These are phyloP conservation scores for Proisotoma minuta DNA, from an alignment of 2,888 invertebrate genomes.

Conservation along the genomic window DNA sequence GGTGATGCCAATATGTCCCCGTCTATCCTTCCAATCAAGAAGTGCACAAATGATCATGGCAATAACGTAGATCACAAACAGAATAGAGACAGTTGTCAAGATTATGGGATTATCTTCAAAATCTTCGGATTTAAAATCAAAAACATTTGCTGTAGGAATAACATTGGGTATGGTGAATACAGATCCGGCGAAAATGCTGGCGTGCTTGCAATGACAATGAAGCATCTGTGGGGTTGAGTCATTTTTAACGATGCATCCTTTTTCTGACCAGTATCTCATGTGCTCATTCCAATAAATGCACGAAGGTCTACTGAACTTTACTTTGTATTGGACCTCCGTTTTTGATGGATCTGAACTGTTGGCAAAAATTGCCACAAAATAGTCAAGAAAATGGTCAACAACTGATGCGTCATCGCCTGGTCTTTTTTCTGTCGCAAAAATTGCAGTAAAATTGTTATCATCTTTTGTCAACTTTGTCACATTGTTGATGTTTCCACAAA, in stretches of 20 bases:
- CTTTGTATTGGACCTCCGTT: slow-evolving; percentile 1
- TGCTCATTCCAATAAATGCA: slow-evolving; percentile 33
- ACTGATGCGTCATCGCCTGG: not conserved
- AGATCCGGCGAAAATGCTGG: slow-evolving; percentile 33
- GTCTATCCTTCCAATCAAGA: slow-evolving; percentile 23
- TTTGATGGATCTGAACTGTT: not conserved
- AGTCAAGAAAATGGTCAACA: slow-evolving; percentile 23
- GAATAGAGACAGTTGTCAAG: slow-evolving; percentile 20
- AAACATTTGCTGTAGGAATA: slow-evolving; percentile 14
- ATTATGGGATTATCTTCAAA: slow-evolving; percentile 33
- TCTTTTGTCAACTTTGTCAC: not conserved
- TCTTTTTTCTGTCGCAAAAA: slow-evolving; percentile 1
- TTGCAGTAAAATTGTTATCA: not conserved
- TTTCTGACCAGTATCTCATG: slow-evolving; percentile 28
- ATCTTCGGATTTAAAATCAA: slow-evolving; percentile 24
- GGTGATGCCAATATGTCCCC: slow-evolving; percentile 29
- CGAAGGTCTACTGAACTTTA: slow-evolving; percentile 19
- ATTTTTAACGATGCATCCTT: slow-evolving; percentile 23
- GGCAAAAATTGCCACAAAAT: slow-evolving; percentile 26
- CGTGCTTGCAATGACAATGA: slow-evolving; percentile 34
- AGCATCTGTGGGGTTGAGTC: not conserved
- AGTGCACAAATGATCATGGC: slow-evolving; percentile 18
- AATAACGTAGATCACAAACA: slow-evolving; percentile 28
- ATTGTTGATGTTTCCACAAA: not conserved
- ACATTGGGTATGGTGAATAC: slow-evolving; percentile 28